phyloP scores from a whole-genome alignment of 2,113 vertebrate genomes.

The Apistogramma diplotaenia region DNA sequence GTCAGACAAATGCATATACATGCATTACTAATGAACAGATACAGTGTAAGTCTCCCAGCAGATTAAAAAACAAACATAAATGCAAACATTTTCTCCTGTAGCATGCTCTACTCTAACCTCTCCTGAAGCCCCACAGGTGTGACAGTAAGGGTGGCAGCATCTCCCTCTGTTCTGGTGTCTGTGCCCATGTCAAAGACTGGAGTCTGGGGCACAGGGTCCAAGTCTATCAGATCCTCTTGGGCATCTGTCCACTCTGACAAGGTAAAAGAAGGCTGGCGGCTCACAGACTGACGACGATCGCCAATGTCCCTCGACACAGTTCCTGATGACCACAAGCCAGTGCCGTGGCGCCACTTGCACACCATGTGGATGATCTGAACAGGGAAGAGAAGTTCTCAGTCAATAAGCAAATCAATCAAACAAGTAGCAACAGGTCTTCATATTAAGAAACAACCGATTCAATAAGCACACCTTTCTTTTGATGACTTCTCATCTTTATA shows the following conservation, averaged over 20 bases:
- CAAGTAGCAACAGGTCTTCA: not conserved
- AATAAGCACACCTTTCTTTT: not conserved
- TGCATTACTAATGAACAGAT: not conserved
- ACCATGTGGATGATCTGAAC: slow-evolving; percentile 80
- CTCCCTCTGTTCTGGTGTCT: slow-evolving; percentile 86
- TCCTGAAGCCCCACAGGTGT: slow-evolving; percentile 95
- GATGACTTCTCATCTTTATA: not conserved
- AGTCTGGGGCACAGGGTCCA: slow-evolving; percentile 87
- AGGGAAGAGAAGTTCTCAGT: not conserved
- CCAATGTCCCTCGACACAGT: slow-evolving; percentile 66
- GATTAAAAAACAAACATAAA: not conserved
- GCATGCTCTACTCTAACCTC: slow-evolving; percentile 78
- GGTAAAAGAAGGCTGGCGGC: slow-evolving; percentile 96
- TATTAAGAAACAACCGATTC: not conserved
- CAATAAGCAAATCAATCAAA: not conserved
- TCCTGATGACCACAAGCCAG: slow-evolving; percentile 57
- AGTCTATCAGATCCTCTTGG: slow-evolving; percentile 88
- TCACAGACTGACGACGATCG: slow-evolving; percentile 92
- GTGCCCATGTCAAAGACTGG: slow-evolving; percentile 89
- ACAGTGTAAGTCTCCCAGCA: not conserved
- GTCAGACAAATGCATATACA: not conserved
- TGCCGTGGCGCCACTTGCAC: slow-evolving; percentile 55
- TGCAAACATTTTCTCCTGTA: not conserved
- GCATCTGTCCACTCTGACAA: slow-evolving; percentile 96
- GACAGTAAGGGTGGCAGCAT: slow-evolving; percentile 87